Evolutionary conservation across 2,888 invertebrate genomes (phyloP).

Genomic region (Choristoneura rosaceana): DNA sequence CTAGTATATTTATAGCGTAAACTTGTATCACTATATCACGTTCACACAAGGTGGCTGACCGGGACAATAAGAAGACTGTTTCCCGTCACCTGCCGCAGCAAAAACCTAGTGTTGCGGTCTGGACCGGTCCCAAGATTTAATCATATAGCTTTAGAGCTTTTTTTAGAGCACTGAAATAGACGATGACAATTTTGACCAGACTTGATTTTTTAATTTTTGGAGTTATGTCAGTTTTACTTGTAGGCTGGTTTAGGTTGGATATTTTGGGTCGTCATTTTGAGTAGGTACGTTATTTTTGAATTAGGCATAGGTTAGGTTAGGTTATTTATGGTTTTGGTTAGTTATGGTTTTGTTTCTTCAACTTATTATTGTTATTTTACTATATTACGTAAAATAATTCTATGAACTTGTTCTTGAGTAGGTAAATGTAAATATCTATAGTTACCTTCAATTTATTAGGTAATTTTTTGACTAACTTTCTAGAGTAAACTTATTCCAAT

Average conservation of each 20-base stretch:
- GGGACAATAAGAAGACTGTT: conserved; percentile 71
- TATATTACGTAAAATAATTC: no score
- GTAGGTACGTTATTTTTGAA: no score
- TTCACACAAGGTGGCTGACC: conserved; percentile 70
- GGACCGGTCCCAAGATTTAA: conserved; percentile 68
- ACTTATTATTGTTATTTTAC: no score
- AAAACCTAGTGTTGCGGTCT: conserved; percentile 64
- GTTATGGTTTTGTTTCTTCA: no score
- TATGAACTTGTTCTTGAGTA: background rate
- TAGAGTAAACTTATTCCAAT: background rate
- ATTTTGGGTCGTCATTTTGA: background rate
- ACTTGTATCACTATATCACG: conserved; percentile 24
- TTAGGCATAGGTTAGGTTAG: no score
- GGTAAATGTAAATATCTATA: background rate
- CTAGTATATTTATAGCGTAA: conserved; percentile 39
- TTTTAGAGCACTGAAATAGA: no score
- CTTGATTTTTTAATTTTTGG: conserved; percentile 1
- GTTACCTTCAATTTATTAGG: background rate
- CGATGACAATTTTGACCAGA: background rate
- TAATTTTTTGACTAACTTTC: no score
- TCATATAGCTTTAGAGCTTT: conserved; percentile 60
- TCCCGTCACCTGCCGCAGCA: conserved; percentile 80
- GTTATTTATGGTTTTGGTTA: no score
- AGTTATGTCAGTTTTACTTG: conserved; percentile 10
- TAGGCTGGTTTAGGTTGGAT: background rate